phyloP scores from a whole-genome alignment of 2,797 vertebrate species.

The Diplodus puntazzo region DNA sequence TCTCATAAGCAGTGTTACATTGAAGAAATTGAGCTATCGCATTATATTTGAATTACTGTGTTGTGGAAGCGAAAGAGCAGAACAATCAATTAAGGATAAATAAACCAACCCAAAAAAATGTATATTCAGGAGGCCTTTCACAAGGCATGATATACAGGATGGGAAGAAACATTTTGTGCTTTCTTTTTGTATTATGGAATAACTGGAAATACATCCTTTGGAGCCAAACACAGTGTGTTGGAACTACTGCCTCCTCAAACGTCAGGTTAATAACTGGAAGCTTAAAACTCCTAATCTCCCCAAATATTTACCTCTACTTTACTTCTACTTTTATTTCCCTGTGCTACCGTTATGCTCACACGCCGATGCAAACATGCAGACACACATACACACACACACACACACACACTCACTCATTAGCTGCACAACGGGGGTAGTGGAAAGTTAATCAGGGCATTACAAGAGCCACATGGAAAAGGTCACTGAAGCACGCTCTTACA shows the following conservation, averaged over 20 bases:
- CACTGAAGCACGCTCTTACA: not conserved
- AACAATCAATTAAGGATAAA: constrained; percentile 32
- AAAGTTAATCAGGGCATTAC: constrained; percentile 73
- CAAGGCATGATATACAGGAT: constrained; percentile 11
- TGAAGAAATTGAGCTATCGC: not conserved
- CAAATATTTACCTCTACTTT: constrained; percentile 45
- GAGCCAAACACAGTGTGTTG: constrained; percentile 16
- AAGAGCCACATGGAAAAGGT: constrained; percentile 39
- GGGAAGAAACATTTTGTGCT: constrained; percentile 26
- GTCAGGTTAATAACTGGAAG: constrained; percentile 33
- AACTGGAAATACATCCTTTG: constrained; percentile 24
- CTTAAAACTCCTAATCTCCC: constrained; percentile 28
- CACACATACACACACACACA: not conserved
- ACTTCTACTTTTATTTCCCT: constrained; percentile 4
- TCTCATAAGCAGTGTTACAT: not conserved
- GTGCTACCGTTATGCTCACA: not conserved
- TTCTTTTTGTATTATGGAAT: constrained; percentile 34
- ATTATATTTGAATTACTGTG: constrained; percentile 24
- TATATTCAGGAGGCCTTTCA: constrained; percentile 34
- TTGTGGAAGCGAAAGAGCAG: constrained; percentile 1
- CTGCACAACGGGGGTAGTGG: constrained; percentile 46
- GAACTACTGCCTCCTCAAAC: constrained; percentile 1
- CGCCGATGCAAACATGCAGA: not conserved
- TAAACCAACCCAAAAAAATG: constrained; percentile 30
- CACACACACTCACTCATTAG: constrained; percentile 35